Evolutionary conservation across 2,113 vertebrate species (phyloP).

Genomic region (Sclerurus mexicanus): DNA sequence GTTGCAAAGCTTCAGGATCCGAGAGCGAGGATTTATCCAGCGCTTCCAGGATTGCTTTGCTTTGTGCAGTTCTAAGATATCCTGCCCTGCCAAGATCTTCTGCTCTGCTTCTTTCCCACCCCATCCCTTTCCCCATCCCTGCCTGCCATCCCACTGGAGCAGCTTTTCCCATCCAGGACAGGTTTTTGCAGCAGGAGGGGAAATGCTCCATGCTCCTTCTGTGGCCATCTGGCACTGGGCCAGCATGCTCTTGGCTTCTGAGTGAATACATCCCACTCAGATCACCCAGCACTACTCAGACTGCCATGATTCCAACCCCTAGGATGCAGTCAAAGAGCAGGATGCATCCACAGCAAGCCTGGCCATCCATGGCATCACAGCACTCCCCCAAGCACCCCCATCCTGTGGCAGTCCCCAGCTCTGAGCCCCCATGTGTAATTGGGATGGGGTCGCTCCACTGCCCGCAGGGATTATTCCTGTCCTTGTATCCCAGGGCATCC

Average conservation of each 20-base stretch:
- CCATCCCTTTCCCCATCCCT: too few relatives aligned
- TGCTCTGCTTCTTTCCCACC: accelerated
- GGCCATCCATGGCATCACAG: neutral
- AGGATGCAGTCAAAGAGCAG: neutral
- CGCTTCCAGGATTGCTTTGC: neutral
- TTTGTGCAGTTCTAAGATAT: neutral
- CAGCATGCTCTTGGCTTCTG: neutral
- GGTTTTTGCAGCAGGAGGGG: neutral
- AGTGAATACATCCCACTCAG: neutral
- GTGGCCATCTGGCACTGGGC: neutral
- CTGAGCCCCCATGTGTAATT: neutral
- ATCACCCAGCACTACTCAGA: neutral
- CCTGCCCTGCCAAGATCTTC: neutral
- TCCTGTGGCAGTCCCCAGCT: neutral
- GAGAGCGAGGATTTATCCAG: neutral
- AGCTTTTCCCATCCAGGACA: accelerated
- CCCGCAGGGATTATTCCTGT: neutral
- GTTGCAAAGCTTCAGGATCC: conserved; percentile 24
- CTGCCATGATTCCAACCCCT: neutral
- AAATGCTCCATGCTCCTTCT: neutral
- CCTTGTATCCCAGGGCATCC: neutral
- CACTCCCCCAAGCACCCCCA: neutral
- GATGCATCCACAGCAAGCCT: accelerated
- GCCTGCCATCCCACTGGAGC: neutral
- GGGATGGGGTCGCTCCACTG: neutral